These are phyloP conservation scores for Actenoides lindsayi DNA, from an alignment of 2,113 vertebrate genomes.

Conservation along the genomic window DNA sequence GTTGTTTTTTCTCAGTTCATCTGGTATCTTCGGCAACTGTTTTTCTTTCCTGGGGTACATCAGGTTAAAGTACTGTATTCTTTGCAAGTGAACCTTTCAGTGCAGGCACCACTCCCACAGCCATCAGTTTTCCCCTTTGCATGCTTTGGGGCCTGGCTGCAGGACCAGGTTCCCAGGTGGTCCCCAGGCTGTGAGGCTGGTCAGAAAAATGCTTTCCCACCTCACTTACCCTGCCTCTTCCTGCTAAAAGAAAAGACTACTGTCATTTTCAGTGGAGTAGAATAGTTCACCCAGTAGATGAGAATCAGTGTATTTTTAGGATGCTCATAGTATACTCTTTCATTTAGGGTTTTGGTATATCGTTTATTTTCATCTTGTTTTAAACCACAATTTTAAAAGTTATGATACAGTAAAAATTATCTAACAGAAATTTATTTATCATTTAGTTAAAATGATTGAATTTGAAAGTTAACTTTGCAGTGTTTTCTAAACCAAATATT, in stretches of 20 bases:
- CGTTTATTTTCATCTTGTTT: not conserved
- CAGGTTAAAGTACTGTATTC: not conserved
- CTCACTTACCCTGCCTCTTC: not conserved
- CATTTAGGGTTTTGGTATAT: not conserved
- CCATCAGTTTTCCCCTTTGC: fast-evolving
- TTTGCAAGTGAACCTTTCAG: not conserved
- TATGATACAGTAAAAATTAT: not conserved
- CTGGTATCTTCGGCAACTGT: not conserved
- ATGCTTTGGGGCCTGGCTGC: not conserved
- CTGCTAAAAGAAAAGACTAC: not conserved
- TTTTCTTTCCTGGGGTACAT: not conserved
- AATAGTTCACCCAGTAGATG: not conserved
- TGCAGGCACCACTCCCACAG: not conserved
- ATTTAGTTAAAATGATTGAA: not conserved
- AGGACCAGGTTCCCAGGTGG: not conserved
- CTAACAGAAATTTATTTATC: not conserved
- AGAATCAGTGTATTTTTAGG: not conserved
- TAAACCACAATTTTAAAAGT: not conserved
- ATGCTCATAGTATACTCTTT: not conserved
- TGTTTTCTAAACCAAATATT: not conserved
- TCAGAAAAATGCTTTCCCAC: not conserved
- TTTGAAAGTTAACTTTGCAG: not conserved
- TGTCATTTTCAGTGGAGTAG: not conserved
- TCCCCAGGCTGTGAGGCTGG: not conserved
- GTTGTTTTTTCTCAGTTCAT: not conserved